Base-by-base conservation (phyloP, 1,140 invertebrate species). In the Physella acuta region DNA sequence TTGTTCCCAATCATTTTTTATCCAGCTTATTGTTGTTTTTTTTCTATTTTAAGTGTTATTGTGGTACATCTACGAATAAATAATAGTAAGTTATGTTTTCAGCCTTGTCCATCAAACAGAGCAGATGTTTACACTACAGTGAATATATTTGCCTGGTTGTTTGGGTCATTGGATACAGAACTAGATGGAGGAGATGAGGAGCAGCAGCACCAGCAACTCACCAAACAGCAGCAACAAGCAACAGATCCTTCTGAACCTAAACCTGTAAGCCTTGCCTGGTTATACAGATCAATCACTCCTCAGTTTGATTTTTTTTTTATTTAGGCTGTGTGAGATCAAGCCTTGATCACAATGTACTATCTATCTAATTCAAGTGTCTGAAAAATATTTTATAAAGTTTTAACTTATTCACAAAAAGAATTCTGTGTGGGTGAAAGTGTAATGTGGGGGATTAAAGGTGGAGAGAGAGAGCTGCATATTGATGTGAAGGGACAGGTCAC, bases 141-240 rank as follows among this genome's bases (percentile, higher is more conserved):
- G 8, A 90, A 90, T 77, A 91, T 93, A 88, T 82, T 91, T 2
- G 88, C 90, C 0, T 90, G 88, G 70, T 85, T 93, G 53, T 90
- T 92, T 76, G 86, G 88, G 0, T 89, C 90, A 1, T 81, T 94
- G 0, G 88, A 92, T 73, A 78, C 73, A 70, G 81, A 79, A 8
- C 75, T 75, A 67, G 76, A 79, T 16, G 65, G 69, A 3, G 67
- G 67, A 16, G 76, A 77, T 55, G 72, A 77, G 26, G 52, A 60
- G 59, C 30, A 59, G 49, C 63, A 75, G 49, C 51, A 60, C 26
- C 63, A 58, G 31, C 61, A 70, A 64, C 31, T 20, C 17, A 49
- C 24, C 17, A 17, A 44, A 28, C 51, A 49, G 28, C 30, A 71
- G 49, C 20, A 39, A 14, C 63, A 58, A 28, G n/a, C n/a, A n/a